These are phyloP conservation scores for Falco concolor DNA, from an alignment of 2,797 vertebrate species.

Conservation along the genomic window DNA sequence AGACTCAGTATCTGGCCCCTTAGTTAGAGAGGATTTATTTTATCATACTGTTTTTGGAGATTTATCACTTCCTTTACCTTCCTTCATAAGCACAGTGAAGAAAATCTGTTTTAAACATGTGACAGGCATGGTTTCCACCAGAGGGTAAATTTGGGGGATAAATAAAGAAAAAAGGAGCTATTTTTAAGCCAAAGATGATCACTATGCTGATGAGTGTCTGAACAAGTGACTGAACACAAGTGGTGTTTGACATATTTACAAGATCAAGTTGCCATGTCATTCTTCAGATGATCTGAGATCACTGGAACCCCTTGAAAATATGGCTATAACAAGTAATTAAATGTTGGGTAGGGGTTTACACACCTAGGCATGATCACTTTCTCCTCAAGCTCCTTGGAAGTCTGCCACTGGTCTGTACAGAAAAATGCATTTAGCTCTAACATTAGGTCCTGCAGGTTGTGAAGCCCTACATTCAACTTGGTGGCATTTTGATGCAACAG, in stretches of 20 bases:
- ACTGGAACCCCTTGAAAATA: neutral
- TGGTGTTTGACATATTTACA: neutral
- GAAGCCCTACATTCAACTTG: neutral
- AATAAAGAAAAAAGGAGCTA: neutral
- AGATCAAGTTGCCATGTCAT: neutral
- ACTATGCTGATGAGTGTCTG: neutral
- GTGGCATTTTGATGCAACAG: neutral
- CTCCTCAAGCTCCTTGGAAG: neutral
- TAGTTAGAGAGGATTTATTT: neutral
- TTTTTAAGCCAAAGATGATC: neutral
- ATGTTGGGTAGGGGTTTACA: neutral
- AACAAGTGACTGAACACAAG: neutral
- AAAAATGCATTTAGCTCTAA: neutral
- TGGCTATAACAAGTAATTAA: neutral
- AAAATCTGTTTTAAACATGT: conserved; percentile 57
- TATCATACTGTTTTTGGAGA: conserved; percentile 17
- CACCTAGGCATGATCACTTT: neutral
- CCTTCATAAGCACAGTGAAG: neutral
- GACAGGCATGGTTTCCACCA: neutral
- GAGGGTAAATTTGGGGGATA: neutral
- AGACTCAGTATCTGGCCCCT: neutral
- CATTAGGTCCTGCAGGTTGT: accelerated
- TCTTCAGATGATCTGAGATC: neutral
- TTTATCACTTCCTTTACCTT: conserved; percentile 63
- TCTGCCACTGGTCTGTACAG: neutral